Percentiles rank a stretch among this genome's conserved stretches.
Evolutionary conservation across 2,113 vertebrate genomes (phyloP).

Genomic region (Chrysochloris asiatica): DNA sequence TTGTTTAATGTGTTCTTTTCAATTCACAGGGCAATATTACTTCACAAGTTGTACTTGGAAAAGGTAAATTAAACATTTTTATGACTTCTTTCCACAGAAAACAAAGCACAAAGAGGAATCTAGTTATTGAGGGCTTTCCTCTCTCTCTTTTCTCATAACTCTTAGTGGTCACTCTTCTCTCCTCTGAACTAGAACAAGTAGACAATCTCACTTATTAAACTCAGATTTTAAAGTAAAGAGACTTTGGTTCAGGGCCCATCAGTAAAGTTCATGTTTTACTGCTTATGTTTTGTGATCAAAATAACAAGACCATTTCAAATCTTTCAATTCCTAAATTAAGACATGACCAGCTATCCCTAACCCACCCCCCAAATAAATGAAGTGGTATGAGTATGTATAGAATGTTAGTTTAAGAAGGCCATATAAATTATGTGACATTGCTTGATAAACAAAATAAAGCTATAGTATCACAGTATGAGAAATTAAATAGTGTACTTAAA

Average conservation of each 20-base stretch:
- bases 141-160: too few relatives aligned
- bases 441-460: not conserved
- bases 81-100: too few relatives aligned
- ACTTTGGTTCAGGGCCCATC: not conserved
- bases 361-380: not conserved
- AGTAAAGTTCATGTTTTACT: not conserved
- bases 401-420: not conserved
- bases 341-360: not conserved
- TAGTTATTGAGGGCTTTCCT: not conserved
- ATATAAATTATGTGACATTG: not conserved
- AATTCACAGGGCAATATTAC: conserved; percentile 34
- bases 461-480: not conserved
- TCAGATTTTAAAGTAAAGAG: conserved; percentile 18
- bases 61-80: conserved; percentile 62
- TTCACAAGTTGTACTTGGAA: conserved; percentile 6
- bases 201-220: not conserved
- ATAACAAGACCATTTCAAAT: not conserved
- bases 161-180: not conserved
- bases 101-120: not conserved
- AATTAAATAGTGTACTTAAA: not conserved
- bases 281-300: not conserved
- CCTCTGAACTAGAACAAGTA: not conserved
- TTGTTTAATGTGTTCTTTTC: conserved; percentile 24
- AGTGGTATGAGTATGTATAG: not conserved
- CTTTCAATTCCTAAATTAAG: not conserved